phyloP scores from a whole-genome alignment of 2,888 invertebrate genomes.

The Cabera pusaria region DNA sequence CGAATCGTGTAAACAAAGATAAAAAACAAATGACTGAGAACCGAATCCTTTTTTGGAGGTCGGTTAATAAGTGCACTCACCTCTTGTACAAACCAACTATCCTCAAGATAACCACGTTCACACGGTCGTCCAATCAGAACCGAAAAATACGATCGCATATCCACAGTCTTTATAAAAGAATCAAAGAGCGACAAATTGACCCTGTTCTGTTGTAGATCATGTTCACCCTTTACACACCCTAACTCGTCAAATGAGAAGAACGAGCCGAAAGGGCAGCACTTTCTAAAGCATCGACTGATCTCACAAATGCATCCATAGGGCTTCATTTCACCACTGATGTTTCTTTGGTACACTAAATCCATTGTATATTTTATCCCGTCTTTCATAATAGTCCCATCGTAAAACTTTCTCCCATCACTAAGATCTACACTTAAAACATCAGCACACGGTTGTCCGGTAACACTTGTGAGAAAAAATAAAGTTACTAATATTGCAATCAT shows the following conservation, averaged over 20 bases:
- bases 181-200: constrained; percentile 42
- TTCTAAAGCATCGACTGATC: constrained; percentile 55
- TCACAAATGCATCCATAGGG: constrained; percentile 61
- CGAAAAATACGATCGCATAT: constrained; percentile 37
- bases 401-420: constrained; percentile 33
- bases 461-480: constrained; percentile 32
- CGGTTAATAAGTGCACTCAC: no score
- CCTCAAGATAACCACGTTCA: constrained; percentile 42
- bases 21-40: neutral
- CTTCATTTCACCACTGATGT: constrained; percentile 44
- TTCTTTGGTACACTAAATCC: constrained; percentile 47
- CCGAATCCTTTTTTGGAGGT: neutral
- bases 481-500: constrained; percentile 18
- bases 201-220: constrained; percentile 42
- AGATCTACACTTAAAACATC: constrained; percentile 53
- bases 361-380: constrained; percentile 48
- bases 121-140: constrained; percentile 47
- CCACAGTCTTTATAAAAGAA: constrained; percentile 38
- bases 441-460: constrained; percentile 45
- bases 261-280: constrained; percentile 61
- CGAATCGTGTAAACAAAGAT: no score
- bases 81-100: constrained; percentile 57
- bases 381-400: constrained; percentile 40
- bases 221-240: constrained; percentile 41
- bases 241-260: constrained; percentile 28